Base-by-base conservation (phyloP, 2,797 vertebrate species). In the Epinephelus coioides region DNA sequence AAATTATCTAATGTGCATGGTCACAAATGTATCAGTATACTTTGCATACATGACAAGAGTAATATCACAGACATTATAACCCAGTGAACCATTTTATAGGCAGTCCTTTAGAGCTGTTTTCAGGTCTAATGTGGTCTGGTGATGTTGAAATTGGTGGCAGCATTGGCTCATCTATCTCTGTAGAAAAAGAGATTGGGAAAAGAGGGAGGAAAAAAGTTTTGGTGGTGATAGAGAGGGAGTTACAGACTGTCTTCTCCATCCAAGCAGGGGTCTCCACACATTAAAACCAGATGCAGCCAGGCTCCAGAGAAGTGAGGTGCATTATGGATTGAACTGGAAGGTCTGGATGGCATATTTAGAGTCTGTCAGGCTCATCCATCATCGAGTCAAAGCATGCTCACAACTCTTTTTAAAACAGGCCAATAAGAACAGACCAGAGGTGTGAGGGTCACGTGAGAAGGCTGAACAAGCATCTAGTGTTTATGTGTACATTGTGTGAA, bases 281-380 rank as follows among this genome's bases (percentile, higher is more conserved):
- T 94, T 93, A 83, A 92, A 94, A 93, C 90, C 94, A 95, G 91
- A 95, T 93, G 94, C 79, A 84, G 75, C 50, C 72, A 30, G 88
- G 80, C 81, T 89, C 81, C 78, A 76, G 61, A 78, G 81, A 76
- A 71, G 78, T 69, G 84, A 83, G 77, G 82, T 83, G 83, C 70
- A 69, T 71, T 79, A 85, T 44, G 76, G 80, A 78, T 53, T 78
- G 59, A 82, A 84, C 78, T 73, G 59, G 68, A 64, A 86, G 72
- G 79, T 85, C 77, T 86, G 71, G 83, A 81, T 89, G 93, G 87
- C 88, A 93, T 88, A 89, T 88, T 91, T 87, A 82, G 82, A 93
- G 88, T 81, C 79, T 87, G 77, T 81, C 76, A 70, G 82, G 43
- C 61, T 83, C 89, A 89, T 94, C 92, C 88, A 91, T 93, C 91